Evolutionary conservation across 92 coral and sea anemone genomes (phyloP), one percentile per base, ranked within the genome.

Genomic region (Pocillopora meandrina): DNA sequence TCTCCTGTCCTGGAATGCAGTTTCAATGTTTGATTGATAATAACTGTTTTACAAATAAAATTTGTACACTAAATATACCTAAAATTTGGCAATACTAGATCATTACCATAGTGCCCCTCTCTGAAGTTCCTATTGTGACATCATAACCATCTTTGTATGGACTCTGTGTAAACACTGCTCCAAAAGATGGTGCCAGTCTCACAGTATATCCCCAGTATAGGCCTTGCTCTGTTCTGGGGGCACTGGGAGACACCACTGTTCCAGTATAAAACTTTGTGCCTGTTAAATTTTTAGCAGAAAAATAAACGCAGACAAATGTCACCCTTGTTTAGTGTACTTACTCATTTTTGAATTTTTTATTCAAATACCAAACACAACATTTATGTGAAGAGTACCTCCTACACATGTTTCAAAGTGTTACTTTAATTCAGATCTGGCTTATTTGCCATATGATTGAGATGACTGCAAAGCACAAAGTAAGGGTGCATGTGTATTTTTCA

Each of bases 191-290:
- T 2, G 99, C 98, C 17, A 97, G 84, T 35, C 99, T 78, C 26
- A 97, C 99, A 58, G 90, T 82, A 83, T 97, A 97, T 13, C 99
- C 99, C 99, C 99, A 97, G 88, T 97, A 97, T 6, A 97, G 86
- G 5, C 99, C 99, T 69, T 86, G 77, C 80, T 92, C 83, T 66
- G 92, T 91, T 35, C 98, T 90, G 8, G 99, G 99, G 21, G 91
- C 85, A 82, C 91, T 91, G 14, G 99, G 99, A 20, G 99, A 78
- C 60, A 97, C 97, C 10, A 92, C 99, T 76, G 85, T 74, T 13
- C 97, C 99, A 56, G 72, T 65, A 65, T 82, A 81, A 31, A 89
- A 86, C 61, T 94, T 90, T 56, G 90, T 78, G 80, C 91, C 99
- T 97, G 72, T 56, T 35, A 57, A 70, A 47, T 9, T 34, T 56